Conservation (phyloP, 1,140 invertebrate genomes). For the Myzus persicae region DNA sequence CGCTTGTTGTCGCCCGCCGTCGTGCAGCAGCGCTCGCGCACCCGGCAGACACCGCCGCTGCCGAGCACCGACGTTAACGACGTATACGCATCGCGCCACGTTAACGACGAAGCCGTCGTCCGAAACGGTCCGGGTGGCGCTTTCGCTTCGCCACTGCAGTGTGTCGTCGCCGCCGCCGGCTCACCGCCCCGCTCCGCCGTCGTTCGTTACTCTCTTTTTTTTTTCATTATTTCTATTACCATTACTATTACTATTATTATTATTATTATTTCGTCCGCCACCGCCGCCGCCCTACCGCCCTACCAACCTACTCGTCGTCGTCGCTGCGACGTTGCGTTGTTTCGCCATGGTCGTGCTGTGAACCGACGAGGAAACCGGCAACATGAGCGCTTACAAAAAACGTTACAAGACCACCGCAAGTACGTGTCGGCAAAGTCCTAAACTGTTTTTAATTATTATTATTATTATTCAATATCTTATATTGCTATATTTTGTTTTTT, state of each 20-base stretch:
- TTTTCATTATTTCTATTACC: not conserved
- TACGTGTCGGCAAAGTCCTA: slow-evolving; percentile 29
- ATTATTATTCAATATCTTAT: not conserved
- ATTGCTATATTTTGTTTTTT: not conserved
- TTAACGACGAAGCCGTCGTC: slow-evolving; percentile 48
- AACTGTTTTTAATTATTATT: slow-evolving; percentile 18
- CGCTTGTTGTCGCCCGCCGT: slow-evolving; percentile 34
- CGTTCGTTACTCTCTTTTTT: not conserved
- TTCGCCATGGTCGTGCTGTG: slow-evolving; percentile 38
- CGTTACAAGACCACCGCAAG: slow-evolving; percentile 57
- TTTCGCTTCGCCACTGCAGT: slow-evolving; percentile 35
- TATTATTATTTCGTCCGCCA: slow-evolving; percentile 12
- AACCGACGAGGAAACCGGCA: slow-evolving; percentile 40
- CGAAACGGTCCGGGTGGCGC: slow-evolving; percentile 57
- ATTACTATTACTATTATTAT: not conserved
- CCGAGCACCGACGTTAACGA: slow-evolving; percentile 1
- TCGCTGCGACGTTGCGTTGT: slow-evolving; percentile 56
- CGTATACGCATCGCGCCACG: not conserved
- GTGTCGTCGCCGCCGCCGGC: not conserved
- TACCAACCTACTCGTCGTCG: not conserved
- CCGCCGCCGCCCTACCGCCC: not conserved
- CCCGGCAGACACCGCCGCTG: not conserved
- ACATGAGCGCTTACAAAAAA: slow-evolving; percentile 58
- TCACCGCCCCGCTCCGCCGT: slow-evolving; percentile 34
- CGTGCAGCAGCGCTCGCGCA: slow-evolving; percentile 25